Base-by-base conservation (phyloP, 2,888 invertebrate species). In the Leptinotarsa rubiginosa region DNA sequence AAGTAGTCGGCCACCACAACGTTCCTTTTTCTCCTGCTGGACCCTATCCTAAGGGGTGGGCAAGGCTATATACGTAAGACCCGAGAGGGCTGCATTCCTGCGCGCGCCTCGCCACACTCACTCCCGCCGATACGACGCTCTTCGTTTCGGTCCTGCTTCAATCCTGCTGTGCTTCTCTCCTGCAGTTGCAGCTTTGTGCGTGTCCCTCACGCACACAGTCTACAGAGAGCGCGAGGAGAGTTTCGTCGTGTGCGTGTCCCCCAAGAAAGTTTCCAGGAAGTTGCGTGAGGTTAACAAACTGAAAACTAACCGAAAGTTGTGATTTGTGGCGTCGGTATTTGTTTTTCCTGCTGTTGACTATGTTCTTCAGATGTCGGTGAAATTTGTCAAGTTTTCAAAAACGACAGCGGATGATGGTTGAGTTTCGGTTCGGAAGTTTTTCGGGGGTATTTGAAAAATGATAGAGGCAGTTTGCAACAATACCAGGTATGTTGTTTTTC, bases 91-190 rank as follows among this genome's bases (percentile, higher is more conserved):
- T 83, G 82, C 83, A 85, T 84, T 83, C 83, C 82, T 84, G 85
- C 88, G 89, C 88, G 89, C 89, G 87, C 88, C 89, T 81, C 81
- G 81, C 78, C 78, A 75, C 78, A 77, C 70, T 76, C 80, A 75
- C 78, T 76, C 76, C 78, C 77, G 72, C 79, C 77, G 79, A 68
- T 56, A 52, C 68, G 66, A 75, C 80, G 76, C 75, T 83, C 83
- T 85, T 88, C 89, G 87, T 87, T 88, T 80, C 80, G 79, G 41
- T 78, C 79, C 80, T 74, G 74, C 74, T 69, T 75, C 74, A 73
- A 70, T 79, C 79, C 76, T 80, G 79, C 81, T 65, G 72, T 67
- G 77, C 79, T 62, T 31, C 76, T 73, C 73, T 78, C 82, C 83
- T 84, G 85, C 86, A 87, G 87, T 87, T 85, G 86, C 86, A 86